Evolutionary conservation across 2,888 invertebrate genomes (phyloP), one percentile per base, ranked within the genome.

Genomic region (Mythimna lalbum): DNA sequence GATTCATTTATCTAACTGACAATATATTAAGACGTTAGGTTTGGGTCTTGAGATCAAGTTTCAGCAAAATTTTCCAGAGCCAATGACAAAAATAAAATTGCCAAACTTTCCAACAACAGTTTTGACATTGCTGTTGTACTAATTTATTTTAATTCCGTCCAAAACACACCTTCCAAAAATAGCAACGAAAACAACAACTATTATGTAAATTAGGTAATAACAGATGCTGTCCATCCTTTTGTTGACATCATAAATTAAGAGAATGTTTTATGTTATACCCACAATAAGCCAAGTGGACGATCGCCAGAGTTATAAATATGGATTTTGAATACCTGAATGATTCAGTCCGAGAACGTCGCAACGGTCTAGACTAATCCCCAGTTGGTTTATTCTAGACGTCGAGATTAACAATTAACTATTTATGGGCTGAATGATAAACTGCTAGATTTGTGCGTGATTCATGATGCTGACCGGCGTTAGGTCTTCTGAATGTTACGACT

Each of bases 221-320:
- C 68, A 67, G 61, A 73, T 67, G 68, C 55, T 79, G 78, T 80
- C 73, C 72, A 81, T 81, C 59, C 53, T 69, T 53, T 60, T 62
- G 80, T 55, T 80, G 87, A 86, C 81, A 81, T 65, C 61, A 62
- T 64, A 63, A 73, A 86, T 81, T 79, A 82, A 76, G 68, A 72
- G 36, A 81, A 81, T 84, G 62, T 82, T 87, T 82, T 82, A 83
- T 79, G 77, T 69, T 70, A 59, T 74, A 74, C 64, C 57, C 64
- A 76, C 60, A 76, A 80, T 77, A 78, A 68, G 84, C 86, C 86
- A 82, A 82, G 78, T 86, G 87, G 86, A 86, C 76, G 73, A 69
- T 47, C 80, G 92, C 92, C 93, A 93, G 87, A 71, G 82, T 83
- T 89, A 89, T 88, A 86, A 88, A 88, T 88, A 87, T 85, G 83